Conservation (phyloP, 1,140 invertebrate genomes). For the Zaprionus gabonicus region DNA sequence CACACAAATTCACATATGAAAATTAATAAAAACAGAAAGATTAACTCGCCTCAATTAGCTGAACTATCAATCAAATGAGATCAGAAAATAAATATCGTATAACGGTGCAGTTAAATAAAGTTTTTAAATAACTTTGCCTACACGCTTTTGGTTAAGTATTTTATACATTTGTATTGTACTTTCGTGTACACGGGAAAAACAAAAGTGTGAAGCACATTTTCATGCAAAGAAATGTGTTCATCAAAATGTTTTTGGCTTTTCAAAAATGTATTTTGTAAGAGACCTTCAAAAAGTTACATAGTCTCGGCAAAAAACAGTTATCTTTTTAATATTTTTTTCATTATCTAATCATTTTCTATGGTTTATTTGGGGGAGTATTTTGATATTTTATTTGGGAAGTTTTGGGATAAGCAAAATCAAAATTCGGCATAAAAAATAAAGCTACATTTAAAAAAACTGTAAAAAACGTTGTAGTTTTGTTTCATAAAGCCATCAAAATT, state of each 20-base stretch:
- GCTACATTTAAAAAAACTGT: slow-evolving; percentile 30
- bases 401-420: slow-evolving; percentile 39
- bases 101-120: slow-evolving; percentile 72
- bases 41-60: slow-evolving; percentile 47
- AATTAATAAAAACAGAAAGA: slow-evolving; percentile 66
- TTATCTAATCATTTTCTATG: slow-evolving; percentile 3
- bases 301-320: slow-evolving; percentile 74
- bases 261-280: slow-evolving; percentile 45
- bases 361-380: slow-evolving; percentile 10
- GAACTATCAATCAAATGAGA: slow-evolving; percentile 26
- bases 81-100: slow-evolving; percentile 34
- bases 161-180: neutral
- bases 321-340: slow-evolving; percentile 2
- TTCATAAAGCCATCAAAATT: slow-evolving; percentile 55
- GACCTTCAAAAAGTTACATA: slow-evolving; percentile 76
- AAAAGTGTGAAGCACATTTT: slow-evolving; percentile 19
- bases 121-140: slow-evolving; percentile 46
- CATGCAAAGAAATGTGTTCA: slow-evolving; percentile 62
- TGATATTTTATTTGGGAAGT: slow-evolving; percentile 28
- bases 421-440: slow-evolving; percentile 58
- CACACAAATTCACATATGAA: slow-evolving; percentile 67
- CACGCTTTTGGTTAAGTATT: slow-evolving; percentile 10
- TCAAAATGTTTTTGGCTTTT: slow-evolving; percentile 34
- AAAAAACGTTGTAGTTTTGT: slow-evolving; percentile 24
- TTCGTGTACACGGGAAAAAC: slow-evolving; percentile 12